phyloP scores from a whole-genome alignment of 1,140 invertebrate species.

The Drosophila kohkoa region DNA sequence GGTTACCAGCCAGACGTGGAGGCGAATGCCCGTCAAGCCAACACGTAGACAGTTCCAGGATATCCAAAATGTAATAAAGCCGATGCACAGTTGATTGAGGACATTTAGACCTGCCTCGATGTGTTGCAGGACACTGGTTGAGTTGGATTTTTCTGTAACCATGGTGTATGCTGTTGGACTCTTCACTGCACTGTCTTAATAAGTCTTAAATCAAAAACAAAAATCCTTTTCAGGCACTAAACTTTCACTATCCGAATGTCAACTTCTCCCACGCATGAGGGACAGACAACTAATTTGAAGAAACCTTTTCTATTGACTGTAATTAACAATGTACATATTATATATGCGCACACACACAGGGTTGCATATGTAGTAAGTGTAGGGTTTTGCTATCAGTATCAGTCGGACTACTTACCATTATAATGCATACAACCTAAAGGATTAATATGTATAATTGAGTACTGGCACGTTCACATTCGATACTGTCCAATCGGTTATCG shows the following conservation, averaged over 20 bases:
- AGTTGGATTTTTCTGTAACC: conserved; percentile 27
- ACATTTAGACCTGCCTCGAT: conserved; percentile 63
- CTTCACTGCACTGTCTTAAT: background rate
- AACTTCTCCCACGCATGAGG: conserved; percentile 6
- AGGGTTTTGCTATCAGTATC: conserved; percentile 47
- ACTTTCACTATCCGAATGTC: conserved; percentile 4
- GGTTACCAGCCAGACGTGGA: conserved; percentile 75
- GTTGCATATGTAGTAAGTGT: background rate
- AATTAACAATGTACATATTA: conserved; percentile 18
- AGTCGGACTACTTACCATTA: conserved; percentile 20
- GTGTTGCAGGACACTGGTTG: conserved; percentile 52
- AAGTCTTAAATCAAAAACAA: background rate
- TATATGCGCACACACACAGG: background rate
- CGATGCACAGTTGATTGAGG: conserved; percentile 77
- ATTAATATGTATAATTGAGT: conserved; percentile 58
- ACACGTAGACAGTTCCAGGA: conserved; percentile 72
- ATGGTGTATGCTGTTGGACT: conserved; percentile 10
- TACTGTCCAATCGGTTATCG: conserved; percentile 9
- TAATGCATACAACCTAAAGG: conserved; percentile 62
- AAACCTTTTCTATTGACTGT: conserved; percentile 12
- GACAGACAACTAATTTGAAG: conserved; percentile 30
- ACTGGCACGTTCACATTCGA: conserved; percentile 46
- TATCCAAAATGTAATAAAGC: conserved; percentile 80
- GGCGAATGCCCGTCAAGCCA: conserved; percentile 54
- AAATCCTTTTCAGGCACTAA: conserved; percentile 8